Conservation (phyloP, 2,797 vertebrate species). For the Acanthopagrus latus region DNA sequence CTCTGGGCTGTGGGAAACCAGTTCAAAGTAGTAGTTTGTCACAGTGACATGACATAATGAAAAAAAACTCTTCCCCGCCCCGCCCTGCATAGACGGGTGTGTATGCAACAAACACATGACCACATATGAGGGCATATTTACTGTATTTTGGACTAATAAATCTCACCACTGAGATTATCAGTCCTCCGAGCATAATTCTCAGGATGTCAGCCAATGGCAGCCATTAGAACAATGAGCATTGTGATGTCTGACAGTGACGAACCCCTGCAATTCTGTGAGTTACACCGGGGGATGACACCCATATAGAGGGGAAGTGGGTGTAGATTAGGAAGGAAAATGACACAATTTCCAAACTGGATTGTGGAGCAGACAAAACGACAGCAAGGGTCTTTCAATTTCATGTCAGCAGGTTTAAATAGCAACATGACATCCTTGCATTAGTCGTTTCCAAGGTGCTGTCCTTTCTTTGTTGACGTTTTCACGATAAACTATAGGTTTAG, state of each 20-base stretch:
- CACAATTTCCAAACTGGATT: constrained; percentile 73
- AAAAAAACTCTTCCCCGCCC: constrained; percentile 14
- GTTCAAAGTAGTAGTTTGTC: constrained; percentile 27
- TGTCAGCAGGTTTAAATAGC: constrained; percentile 24
- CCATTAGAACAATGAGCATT: constrained; percentile 80
- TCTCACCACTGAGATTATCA: constrained; percentile 37
- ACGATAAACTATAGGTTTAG: not conserved
- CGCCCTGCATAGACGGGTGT: not conserved
- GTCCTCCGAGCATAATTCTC: constrained; percentile 51
- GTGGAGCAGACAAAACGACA: constrained; percentile 55
- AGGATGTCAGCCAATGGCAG: constrained; percentile 57
- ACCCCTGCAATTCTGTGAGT: constrained; percentile 68
- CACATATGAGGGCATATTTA: not conserved
- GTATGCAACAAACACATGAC: constrained; percentile 11
- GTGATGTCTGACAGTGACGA: constrained; percentile 75
- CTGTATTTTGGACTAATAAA: constrained; percentile 27
- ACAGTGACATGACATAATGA: constrained; percentile 49
- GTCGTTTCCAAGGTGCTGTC: not conserved
- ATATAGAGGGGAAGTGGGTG: constrained; percentile 69
- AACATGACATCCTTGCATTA: constrained; percentile 19
- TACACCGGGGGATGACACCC: constrained; percentile 77
- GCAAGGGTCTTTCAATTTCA: constrained; percentile 28
- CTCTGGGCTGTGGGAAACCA: constrained; percentile 53
- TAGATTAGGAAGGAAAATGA: constrained; percentile 79
- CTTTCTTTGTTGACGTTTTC: constrained; percentile 7